Evolutionary conservation across 2,888 invertebrate species (phyloP).

Genomic region (Acanthacorydalis orientalis): DNA sequence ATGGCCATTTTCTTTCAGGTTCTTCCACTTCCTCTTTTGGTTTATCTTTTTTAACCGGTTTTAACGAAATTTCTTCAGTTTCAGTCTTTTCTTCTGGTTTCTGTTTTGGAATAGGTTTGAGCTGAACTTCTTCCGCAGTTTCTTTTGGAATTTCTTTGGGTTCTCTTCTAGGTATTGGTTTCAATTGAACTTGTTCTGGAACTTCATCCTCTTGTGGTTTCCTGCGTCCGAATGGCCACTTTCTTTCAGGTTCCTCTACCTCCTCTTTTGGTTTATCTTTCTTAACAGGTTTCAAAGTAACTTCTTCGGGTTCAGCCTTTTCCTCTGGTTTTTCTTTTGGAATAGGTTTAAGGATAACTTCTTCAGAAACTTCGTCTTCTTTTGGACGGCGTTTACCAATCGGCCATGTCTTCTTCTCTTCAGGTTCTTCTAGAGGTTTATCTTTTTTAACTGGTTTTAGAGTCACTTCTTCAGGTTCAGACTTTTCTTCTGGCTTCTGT

Average conservation of each 20-base stretch:
- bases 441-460: slow-evolving; percentile 4
- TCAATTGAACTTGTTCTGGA: slow-evolving; percentile 11
- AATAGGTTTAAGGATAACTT: slow-evolving; percentile 30
- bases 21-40: slow-evolving; percentile 13
- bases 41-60: slow-evolving; percentile 20
- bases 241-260: slow-evolving; percentile 17
- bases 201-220: slow-evolving; percentile 14
- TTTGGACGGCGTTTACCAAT: slow-evolving; percentile 15
- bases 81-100: slow-evolving; percentile 11
- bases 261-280: slow-evolving; percentile 20
- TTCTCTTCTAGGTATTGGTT: slow-evolving; percentile 11
- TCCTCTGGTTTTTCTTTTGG: slow-evolving; percentile 26
- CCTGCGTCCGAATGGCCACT: slow-evolving; percentile 15
- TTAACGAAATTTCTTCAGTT: slow-evolving; percentile 21
- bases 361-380: slow-evolving; percentile 17
- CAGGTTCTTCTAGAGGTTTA: slow-evolving; percentile 14
- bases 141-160: slow-evolving; percentile 11
- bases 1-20: slow-evolving; percentile 18
- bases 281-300: slow-evolving; percentile 24
- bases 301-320: slow-evolving; percentile 28
- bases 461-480: slow-evolving; percentile 19
- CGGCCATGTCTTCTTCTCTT: slow-evolving; percentile 17
- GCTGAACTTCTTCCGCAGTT: slow-evolving; percentile 10
- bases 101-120: slow-evolving; percentile 12
- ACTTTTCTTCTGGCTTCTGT: slow-evolving; percentile 21